A percentile compares a stretch with the other conserved stretches of the same genome.
These are phyloP conservation scores for Hippocampus kuda DNA, from an alignment of 2,797 vertebrate genomes.

Conservation along the genomic window DNA sequence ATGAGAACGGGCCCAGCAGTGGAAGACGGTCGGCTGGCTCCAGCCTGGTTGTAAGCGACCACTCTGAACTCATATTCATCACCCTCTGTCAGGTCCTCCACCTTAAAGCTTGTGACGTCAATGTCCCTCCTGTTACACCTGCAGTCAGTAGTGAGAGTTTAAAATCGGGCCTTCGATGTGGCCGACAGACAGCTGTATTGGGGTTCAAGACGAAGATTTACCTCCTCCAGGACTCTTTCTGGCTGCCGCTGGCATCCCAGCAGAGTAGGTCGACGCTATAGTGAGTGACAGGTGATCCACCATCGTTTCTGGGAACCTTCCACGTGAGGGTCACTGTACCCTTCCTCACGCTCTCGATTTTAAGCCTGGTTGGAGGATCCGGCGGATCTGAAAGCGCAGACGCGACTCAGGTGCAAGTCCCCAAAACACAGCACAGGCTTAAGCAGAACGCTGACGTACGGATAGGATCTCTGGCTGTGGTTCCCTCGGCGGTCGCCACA, in stretches of 20 bases:
- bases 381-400: conserved; percentile 78
- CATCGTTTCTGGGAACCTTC: conserved; percentile 93
- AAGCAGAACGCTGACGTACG: conserved; percentile 55
- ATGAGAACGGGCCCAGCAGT: conserved; percentile 83
- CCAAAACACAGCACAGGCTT: not conserved
- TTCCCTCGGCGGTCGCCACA: conserved; percentile 70
- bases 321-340: conserved; percentile 80
- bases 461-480: conserved; percentile 86
- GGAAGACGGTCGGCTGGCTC: conserved; percentile 84
- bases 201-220: conserved; percentile 12
- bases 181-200: not conserved
- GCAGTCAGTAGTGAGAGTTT: not conserved
- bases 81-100: conserved; percentile 87
- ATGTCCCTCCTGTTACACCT: conserved; percentile 87
- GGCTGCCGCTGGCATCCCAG: conserved; percentile 82
- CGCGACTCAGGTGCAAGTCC: not conserved
- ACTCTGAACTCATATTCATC: conserved; percentile 97
- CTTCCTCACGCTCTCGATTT: conserved; percentile 81
- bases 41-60: conserved; percentile 83
- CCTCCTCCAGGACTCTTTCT: conserved; percentile 87
- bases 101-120: conserved; percentile 83
- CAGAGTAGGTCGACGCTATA: conserved; percentile 89
- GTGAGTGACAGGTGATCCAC: conserved; percentile 90
- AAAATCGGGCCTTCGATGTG: not conserved
- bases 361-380: conserved; percentile 89